Conservation (phyloP, 2,113 vertebrate genomes). For the Sylvia atricapilla region DNA sequence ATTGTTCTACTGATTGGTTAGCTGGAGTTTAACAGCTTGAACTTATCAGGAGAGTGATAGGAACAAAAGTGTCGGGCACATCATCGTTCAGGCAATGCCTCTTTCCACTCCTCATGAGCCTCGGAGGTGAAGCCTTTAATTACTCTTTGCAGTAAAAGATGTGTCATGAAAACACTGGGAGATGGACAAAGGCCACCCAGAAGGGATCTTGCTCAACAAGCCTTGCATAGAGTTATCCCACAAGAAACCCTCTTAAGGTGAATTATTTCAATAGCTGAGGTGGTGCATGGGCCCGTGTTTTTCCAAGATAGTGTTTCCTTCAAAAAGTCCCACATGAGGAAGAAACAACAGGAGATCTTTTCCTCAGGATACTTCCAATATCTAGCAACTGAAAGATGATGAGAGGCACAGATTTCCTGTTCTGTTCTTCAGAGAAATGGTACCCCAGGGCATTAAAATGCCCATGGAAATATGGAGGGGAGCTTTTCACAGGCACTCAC, state of each 20-base stretch:
- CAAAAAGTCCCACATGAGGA: background rate
- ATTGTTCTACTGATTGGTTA: conserved; percentile 18
- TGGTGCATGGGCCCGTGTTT: background rate
- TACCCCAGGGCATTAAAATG: conserved; percentile 25
- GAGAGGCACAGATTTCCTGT: conserved; percentile 16
- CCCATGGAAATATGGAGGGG: background rate
- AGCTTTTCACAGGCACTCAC: conserved; percentile 5
- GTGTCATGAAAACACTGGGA: background rate
- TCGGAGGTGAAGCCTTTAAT: conserved; percentile 44
- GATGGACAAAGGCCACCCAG: conserved; percentile 53
- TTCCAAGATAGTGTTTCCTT: background rate
- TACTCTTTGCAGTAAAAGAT: background rate
- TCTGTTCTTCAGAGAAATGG: background rate
- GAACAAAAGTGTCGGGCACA: background rate
- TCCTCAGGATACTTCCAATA: background rate
- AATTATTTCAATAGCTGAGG: background rate
- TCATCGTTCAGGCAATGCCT: background rate
- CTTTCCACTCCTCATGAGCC: background rate
- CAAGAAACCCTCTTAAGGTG: background rate
- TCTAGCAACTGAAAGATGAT: background rate
- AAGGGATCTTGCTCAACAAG: conserved; percentile 27
- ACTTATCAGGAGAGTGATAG: background rate
- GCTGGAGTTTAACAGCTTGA: background rate
- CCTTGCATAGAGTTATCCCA: background rate
- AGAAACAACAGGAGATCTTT: conserved; percentile 14